These are phyloP conservation scores for Stylophora pistillata DNA, from an alignment of 64 coral and sea anemone species.

Conservation along the genomic window DNA sequence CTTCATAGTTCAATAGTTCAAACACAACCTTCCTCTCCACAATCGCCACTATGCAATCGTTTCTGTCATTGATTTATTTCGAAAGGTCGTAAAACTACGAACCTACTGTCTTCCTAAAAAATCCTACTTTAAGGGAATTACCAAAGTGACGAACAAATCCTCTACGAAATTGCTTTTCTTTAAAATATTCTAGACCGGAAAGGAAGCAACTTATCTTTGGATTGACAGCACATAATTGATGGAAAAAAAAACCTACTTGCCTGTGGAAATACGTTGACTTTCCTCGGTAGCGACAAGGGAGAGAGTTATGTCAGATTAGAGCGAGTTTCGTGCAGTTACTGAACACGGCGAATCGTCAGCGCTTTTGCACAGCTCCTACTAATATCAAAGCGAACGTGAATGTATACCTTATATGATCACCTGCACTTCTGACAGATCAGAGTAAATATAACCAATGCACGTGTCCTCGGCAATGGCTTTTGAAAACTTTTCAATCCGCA, in stretches of 20 bases:
- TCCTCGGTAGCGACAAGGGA: background rate
- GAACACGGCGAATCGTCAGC: too few relatives aligned
- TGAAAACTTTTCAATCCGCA: background rate
- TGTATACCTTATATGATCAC: constrained; percentile 17
- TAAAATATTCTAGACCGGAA: background rate
- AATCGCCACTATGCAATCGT: background rate
- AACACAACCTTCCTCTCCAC: background rate
- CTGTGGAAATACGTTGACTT: background rate
- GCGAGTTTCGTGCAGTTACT: too few relatives aligned
- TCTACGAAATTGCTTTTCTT: background rate
- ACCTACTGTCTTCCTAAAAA: too few relatives aligned
- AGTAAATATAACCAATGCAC: constrained; percentile 14
- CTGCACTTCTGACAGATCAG: constrained; percentile 23
- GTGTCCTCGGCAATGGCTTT: background rate
- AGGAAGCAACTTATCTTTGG: background rate
- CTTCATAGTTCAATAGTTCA: background rate
- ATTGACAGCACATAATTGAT: background rate
- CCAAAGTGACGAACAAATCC: too few relatives aligned
- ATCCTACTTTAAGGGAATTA: too few relatives aligned
- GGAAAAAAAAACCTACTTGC: background rate
- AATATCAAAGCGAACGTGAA: background rate
- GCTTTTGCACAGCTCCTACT: background rate
- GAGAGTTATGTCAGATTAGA: too few relatives aligned
- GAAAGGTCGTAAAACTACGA: background rate
- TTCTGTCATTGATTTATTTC: background rate